Conservation (phyloP, 2,113 vertebrate species). For the Rhinoptilus africanus region DNA sequence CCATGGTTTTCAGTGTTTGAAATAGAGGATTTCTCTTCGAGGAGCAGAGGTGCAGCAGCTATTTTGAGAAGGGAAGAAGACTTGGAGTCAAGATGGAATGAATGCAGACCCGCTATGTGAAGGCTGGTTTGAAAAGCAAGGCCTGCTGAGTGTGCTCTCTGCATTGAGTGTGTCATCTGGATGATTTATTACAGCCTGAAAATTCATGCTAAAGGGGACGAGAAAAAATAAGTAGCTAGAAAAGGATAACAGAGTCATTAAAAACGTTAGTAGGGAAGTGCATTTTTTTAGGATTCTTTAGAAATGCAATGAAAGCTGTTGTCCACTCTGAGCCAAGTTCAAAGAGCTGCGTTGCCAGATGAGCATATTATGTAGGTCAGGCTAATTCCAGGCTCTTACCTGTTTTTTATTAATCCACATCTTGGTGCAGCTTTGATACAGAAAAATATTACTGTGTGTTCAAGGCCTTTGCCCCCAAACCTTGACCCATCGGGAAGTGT, state of each 20-base stretch:
- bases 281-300: background rate
- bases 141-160: background rate
- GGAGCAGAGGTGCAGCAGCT: background rate
- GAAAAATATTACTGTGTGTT: background rate
- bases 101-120: background rate
- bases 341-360: background rate
- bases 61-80: background rate
- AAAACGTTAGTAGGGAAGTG: background rate
- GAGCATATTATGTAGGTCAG: background rate
- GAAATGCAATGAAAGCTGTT: background rate
- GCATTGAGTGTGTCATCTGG: accelerated
- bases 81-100: background rate
- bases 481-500: accelerated
- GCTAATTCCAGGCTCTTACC: background rate
- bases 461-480: background rate
- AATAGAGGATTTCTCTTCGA: background rate
- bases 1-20: background rate
- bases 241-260: background rate
- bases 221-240: background rate
- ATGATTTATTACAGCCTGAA: background rate
- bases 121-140: background rate
- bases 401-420: background rate
- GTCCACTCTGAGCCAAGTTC: background rate
- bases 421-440: background rate
- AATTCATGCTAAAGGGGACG: background rate